Evolutionary conservation across 2,113 vertebrate species (phyloP), one percentile per base, ranked within the genome.

Genomic region (Oceanites oceanicus): DNA sequence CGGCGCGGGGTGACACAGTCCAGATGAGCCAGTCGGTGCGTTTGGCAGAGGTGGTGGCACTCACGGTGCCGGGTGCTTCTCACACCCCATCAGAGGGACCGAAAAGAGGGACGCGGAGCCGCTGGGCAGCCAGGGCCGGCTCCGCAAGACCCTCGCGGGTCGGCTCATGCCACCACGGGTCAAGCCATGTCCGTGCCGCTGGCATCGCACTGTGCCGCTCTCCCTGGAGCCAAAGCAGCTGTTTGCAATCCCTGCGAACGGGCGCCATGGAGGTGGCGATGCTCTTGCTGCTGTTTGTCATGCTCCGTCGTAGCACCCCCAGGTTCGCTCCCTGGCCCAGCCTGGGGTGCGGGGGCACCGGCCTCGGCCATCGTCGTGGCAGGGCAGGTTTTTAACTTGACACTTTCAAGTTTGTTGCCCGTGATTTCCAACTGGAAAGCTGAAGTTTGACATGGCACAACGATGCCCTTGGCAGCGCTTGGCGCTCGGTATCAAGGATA

Each of bases 181-280:
- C 1, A 1, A 67, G 50, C 70, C 0, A 0, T 32, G 61, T 67
- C 58, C 0, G 0, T 44, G 45, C 10, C 0, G 0, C 50, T 4
- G 4, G 32, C 38, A 30, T 62, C 10, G 1, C 4, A 4, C 50
- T 2, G 0, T 2, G 3, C 44, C 1, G 10, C 52, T 53, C 23
- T 56, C 59, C 68, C 34, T 30, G n/a, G 72, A 55, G n/a, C 27
- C n/a, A 5, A 14, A 29, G 49, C 44, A 15, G 50, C 45, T 14
- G 45, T 70, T 55, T 13, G 15, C 36, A 13, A 1, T 36, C 50
- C 59, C 61, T 15, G 49, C 0, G 0, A 15, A 15, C 0, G 0
- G 34, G 40, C 30, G 21, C 0, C 8, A 4, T 27, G 61, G 71
- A 30, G 30, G 11, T 56, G 72, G 58, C 2, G 2, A 23, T 3